Base-by-base conservation (phyloP, 1,140 invertebrate species). In the Samia ricini region DNA sequence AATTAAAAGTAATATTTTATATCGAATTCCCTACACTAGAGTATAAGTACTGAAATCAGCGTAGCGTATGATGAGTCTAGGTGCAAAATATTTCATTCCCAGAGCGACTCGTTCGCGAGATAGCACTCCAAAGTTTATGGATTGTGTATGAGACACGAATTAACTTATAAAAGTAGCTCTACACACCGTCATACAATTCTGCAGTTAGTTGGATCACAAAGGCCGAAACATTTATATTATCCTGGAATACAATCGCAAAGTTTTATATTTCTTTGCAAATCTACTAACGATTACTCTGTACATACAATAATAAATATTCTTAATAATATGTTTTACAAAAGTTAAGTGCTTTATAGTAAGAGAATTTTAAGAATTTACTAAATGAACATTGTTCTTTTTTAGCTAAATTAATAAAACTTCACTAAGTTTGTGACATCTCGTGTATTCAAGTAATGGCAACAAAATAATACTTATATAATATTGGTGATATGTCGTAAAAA, bases 101-200 rank as follows among this genome's bases (percentile, higher is more conserved):
- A 57, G 56, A 68, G 66, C 52, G 70, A 64, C 63, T 66, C 68
- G 61, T 61, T 66, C 68, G 64, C 65, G 61, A 73, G 71, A 64
- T 72, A 73, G 70, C 83, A 79, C 76, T 82, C 67, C 61, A 77
- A 86, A 87, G 69, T 85, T 88, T 83, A 78, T 70, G 74, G 76
- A 83, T 84, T 80, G 80, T 78, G 74, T 71, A 78, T 81, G 77
- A 88, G 80, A 82, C 72, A 76, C 70, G 72, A 83, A 85, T 84
- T 80, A 83, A 85, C 74, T 84, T 80, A 72, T 77, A 81, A 83
- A 79, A 83, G 81, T 67, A 76, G 77, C 83, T 83, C 76, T 78
- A 84, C 78, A 72, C 64, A 72, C 76, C 76, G 67, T 58, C 57
- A 58, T 56, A 66, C 61, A 72, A 67, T 72, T 69, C 60, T 61